These are phyloP conservation scores for Metopolophium dirhodum DNA, from an alignment of 1,140 invertebrate species.

Conservation along the genomic window DNA sequence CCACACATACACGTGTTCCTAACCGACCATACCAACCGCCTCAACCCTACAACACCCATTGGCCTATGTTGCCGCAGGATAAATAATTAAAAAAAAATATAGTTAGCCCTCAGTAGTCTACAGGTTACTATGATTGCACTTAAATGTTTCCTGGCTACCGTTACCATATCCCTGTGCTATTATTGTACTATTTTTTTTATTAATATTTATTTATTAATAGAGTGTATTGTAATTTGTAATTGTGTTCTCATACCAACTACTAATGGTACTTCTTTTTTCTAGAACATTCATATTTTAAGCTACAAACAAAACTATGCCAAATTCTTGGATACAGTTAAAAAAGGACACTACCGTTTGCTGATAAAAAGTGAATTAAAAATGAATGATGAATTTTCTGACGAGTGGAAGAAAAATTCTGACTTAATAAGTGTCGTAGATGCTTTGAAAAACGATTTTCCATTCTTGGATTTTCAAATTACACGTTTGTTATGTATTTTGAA, in stretches of 20 bases:
- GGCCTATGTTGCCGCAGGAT: no score
- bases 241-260: background rate
- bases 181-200: background rate
- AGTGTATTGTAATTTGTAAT: background rate
- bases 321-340: constrained; percentile 20
- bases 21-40: no score
- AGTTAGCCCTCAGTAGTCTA: no score
- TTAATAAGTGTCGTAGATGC: constrained; percentile 39
- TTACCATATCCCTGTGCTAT: no score
- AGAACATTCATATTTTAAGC: constrained; percentile 32
- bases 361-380: constrained; percentile 44
- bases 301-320: constrained; percentile 32
- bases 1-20: no score
- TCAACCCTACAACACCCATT: no score
- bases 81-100: no score
- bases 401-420: constrained; percentile 34
- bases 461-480: constrained; percentile 30
- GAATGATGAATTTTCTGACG: background rate
- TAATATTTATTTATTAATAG: no score
- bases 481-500: constrained; percentile 23
- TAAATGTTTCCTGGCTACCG: no score
- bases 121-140: no score
- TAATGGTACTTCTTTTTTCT: background rate
- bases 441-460: constrained; percentile 46
- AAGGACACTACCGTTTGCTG: constrained; percentile 3